Evolutionary conservation across 2,797 vertebrate species (phyloP).

Genomic region (Perodicticus potto): DNA sequence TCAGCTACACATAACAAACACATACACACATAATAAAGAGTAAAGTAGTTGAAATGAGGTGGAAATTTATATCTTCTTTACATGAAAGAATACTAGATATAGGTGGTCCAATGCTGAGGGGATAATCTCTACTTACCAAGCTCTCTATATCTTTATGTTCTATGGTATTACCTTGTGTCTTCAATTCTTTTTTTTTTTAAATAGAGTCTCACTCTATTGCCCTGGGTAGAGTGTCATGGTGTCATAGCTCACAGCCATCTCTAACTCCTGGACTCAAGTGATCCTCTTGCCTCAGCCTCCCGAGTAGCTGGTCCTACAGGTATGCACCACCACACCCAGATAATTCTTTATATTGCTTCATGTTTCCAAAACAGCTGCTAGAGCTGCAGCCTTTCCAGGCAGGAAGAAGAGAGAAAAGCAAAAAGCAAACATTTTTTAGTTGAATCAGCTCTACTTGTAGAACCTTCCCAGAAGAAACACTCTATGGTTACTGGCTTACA

Average conservation of each 20-base stretch:
- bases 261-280: too few relatives aligned
- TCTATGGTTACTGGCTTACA: neutral
- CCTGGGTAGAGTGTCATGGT: too few relatives aligned
- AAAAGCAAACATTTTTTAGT: neutral
- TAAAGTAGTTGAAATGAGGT: neutral
- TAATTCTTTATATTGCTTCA: neutral
- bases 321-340: too few relatives aligned
- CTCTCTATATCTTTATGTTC: neutral
- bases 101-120: neutral
- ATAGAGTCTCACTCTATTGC: too few relatives aligned
- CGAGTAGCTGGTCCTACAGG: too few relatives aligned
- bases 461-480: neutral
- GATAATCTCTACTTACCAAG: neutral
- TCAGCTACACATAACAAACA: neutral
- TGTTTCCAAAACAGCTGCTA: neutral
- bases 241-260: too few relatives aligned
- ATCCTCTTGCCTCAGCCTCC: too few relatives aligned
- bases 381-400: neutral
- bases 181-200: neutral
- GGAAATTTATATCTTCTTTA: neutral
- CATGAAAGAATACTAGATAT: neutral
- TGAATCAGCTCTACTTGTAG: neutral
- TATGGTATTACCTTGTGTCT: rapidly evolving
- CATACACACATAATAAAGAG: neutral
- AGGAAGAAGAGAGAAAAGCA: neutral